Evolutionary conservation across 2,113 vertebrate genomes (phyloP), one percentile per base, ranked within the genome.

Genomic region (Scytalopus superciliaris): DNA sequence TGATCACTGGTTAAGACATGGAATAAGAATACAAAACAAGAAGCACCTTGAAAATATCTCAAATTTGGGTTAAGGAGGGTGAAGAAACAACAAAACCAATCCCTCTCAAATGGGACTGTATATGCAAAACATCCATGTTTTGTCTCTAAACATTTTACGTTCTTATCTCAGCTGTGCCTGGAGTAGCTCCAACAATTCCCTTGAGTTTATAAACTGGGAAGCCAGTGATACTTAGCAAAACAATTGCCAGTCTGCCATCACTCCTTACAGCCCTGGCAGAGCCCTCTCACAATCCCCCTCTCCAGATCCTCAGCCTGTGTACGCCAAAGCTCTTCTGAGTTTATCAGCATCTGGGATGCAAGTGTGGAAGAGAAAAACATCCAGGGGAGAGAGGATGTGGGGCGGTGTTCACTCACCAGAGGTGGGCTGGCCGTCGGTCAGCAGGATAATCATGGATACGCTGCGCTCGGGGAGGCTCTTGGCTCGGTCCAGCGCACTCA

Each of bases 401-500:
- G 5, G 3, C 9, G 12, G n/a, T 18, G 23, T 86, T 69, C n/a
- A 70, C 90, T 93, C 93, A 99, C 99, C 99, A 89, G 81, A 13
- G 4, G 98, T 99, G 80, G 99, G 99, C 79, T 99, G 98, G 59
- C 99, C 99, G 6, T 99, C 99, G 2, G 99, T 99, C 96, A 99
- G 98, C 83, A 99, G 95, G 93, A 99, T 98, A 21, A 99, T 97
- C 93, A 99, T 98, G 37, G 99, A 98, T 10, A 98, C 89, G 2
- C 98, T 98, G 18, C 82, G 91, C 2, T 96, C 47, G 2, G 97
- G 97, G 67, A 98, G 63, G 55, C 83, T 59, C 52, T 99, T 56
- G 5, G 94, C 95, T 33, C 13, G 84, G 1, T 98, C 97, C 94
- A 99, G 96, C 81, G 97, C 52, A 0, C 24, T 25, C 24, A 98